Percentiles rank a stretch among this genome's conserved stretches.
Conservation (phyloP, 2,113 vertebrate species). For the Jaculus jaculus region DNA sequence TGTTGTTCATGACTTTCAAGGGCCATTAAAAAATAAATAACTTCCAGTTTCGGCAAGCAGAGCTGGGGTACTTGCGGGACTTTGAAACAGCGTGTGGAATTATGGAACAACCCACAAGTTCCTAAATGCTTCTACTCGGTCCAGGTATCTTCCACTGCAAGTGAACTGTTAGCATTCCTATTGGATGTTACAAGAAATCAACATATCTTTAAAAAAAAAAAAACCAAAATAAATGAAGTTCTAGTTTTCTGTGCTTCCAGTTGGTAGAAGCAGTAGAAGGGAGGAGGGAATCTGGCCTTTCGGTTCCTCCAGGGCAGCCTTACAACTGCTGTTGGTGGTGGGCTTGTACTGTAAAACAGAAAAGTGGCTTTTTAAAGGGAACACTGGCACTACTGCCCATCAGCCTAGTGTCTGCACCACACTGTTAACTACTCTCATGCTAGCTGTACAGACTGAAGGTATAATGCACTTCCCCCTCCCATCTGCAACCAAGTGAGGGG, state of each 20-base stretch:
- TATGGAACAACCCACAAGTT: constrained; percentile 86
- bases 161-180: constrained; percentile 97
- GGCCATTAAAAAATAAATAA: constrained; percentile 96
- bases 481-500: constrained; percentile 54
- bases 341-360: constrained; percentile 92
- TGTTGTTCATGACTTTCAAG: constrained; percentile 94
- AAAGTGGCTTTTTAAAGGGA: constrained; percentile 84
- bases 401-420: constrained; percentile 72
- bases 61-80: constrained; percentile 88
- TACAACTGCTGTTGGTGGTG: constrained; percentile 99
- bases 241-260: constrained; percentile 91
- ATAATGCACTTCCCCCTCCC: background rate
- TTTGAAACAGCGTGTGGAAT: constrained; percentile 86
- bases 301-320: constrained; percentile 90
- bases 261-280: constrained; percentile 89
- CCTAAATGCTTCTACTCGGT: constrained; percentile 88
- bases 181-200: constrained; percentile 91
- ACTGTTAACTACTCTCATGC: constrained; percentile 52
- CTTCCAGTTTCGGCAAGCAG: constrained; percentile 97
- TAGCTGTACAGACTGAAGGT: constrained; percentile 61
- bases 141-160: constrained; percentile 91
- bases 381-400: constrained; percentile 77
- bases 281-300: constrained; percentile 90
- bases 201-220: constrained; percentile 64
- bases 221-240: constrained; percentile 90